A percentile compares a stretch with the other conserved stretches of the same genome.
These are phyloP conservation scores for Chamaea fasciata DNA, from an alignment of 2,113 vertebrate genomes.

Conservation along the genomic window DNA sequence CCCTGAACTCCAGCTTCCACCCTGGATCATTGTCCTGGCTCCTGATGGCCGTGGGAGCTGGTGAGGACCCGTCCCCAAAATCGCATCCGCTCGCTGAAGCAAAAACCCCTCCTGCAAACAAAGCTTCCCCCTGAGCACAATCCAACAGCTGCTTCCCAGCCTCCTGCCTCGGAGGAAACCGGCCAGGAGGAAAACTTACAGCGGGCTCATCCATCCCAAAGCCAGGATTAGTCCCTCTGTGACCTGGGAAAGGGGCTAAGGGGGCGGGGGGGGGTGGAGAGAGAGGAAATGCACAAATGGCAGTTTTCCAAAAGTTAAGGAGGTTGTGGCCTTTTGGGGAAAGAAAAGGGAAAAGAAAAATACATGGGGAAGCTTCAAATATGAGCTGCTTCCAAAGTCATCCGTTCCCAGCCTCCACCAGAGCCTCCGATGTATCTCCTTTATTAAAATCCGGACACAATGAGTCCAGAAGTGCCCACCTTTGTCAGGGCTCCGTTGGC, in stretches of 20 bases:
- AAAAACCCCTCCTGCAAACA: not conserved
- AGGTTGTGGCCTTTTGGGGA: not conserved
- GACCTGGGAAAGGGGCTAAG: not conserved
- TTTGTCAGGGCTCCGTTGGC: slow-evolving; percentile 29
- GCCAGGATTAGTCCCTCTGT: not conserved
- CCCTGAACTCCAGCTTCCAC: not conserved
- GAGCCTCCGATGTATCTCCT: not conserved
- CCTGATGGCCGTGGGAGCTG: accelerated
- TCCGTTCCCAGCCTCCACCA: not conserved
- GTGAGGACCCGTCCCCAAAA: not conserved
- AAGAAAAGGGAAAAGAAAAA: not conserved
- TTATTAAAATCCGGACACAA: slow-evolving; percentile 36
- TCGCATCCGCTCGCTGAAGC: accelerated
- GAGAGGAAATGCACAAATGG: not conserved
- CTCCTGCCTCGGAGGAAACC: not conserved
- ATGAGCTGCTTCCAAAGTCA: not conserved
- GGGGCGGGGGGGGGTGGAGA: too few relatives aligned
- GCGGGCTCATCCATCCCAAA: not conserved
- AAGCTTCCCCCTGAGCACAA: not conserved
- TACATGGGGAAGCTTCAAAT: not conserved
- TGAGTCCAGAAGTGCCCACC: slow-evolving; percentile 55
- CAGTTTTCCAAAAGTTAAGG: not conserved
- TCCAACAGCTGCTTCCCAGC: slow-evolving; percentile 19
- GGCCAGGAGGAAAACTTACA: not conserved
- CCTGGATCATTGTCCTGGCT: not conserved